phyloP scores from a whole-genome alignment of 2,888 invertebrate species.

The Mesorhabditis spiculigera region DNA sequence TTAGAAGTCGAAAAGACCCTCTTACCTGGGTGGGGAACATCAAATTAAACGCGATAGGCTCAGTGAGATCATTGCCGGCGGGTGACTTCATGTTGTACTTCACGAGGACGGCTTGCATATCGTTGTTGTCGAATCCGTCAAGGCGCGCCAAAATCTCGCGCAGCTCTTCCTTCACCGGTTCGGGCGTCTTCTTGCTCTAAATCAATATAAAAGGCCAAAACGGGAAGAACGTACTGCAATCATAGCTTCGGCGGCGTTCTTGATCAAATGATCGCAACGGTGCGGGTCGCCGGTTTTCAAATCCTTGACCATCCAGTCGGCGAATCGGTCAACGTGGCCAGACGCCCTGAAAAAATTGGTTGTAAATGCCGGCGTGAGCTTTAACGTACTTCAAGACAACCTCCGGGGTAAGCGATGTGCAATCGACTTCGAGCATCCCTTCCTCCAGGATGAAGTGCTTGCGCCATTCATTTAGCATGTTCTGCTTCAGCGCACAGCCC shows the following conservation, averaged over 20 bases:
- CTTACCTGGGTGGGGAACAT: slow-evolving; percentile 94
- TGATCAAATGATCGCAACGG: slow-evolving; percentile 92
- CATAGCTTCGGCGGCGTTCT: slow-evolving; percentile 62
- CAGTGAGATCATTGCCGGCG: slow-evolving; percentile 86
- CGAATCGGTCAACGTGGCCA: slow-evolving; percentile 97
- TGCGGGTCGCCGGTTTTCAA: slow-evolving; percentile 92
- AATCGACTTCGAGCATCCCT: slow-evolving; percentile 97
- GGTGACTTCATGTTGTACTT: slow-evolving; percentile 87
- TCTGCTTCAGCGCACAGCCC: slow-evolving; percentile 96
- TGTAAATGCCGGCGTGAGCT: not conserved
- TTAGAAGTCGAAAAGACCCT: slow-evolving; percentile 88
- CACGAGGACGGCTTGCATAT: slow-evolving; percentile 41
- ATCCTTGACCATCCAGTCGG: slow-evolving; percentile 99
- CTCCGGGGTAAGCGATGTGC: slow-evolving; percentile 94
- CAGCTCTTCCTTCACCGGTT: slow-evolving; percentile 72
- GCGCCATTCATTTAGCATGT: slow-evolving; percentile 82
- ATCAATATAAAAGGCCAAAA: slow-evolving; percentile 11
- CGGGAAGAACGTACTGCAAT: slow-evolving; percentile 17
- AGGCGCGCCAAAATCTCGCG: slow-evolving; percentile 74
- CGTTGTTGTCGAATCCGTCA: slow-evolving; percentile 53
- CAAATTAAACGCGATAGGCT: slow-evolving; percentile 95
- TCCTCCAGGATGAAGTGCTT: slow-evolving; percentile 94
- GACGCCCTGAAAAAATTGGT: slow-evolving; percentile 71
- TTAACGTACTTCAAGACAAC: slow-evolving; percentile 76
- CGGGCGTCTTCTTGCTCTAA: slow-evolving; percentile 75